Base-by-base conservation (phyloP, 2,888 invertebrate genomes). In the Euzetes globulus region DNA sequence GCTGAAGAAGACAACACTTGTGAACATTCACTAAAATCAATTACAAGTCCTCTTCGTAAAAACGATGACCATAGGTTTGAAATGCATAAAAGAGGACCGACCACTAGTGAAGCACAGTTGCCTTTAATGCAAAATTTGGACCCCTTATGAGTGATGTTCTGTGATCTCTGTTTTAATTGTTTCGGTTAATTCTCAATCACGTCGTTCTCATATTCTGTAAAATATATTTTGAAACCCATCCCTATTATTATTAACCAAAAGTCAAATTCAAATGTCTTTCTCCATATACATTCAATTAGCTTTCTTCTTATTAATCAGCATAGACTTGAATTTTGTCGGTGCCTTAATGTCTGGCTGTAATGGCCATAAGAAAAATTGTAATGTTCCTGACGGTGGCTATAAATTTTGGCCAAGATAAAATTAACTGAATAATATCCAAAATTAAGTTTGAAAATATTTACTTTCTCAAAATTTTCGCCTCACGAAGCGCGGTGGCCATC, bases 51-150 rank as follows among this genome's bases (percentile, higher is more conserved):
- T 29, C 15, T 65, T 29, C 15, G 33, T 15, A 7, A 25, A 6
- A 65, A 33, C 1, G 63, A 65, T 17, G 33, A 65, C 33, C 11
- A 29, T n/a, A 65, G 63, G 27, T 65, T 27, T 65, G 37, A 65
- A 27, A 65, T 65, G 25, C 27, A 65, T 65, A 65, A 65, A 37
- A 65, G 63, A 19, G 63, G 63, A 7, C 37, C 63, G 22, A 63
- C 27, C 27, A 65, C 33, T 65, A 37, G 33, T 65, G 63, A 65
- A 37, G 25, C 33, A 1, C 63, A 65, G 19, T n/a, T 37, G 63
- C 63, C 63, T 27, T 65, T 65, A 65, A 65, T 65, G 37, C 63
- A 65, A 37, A 27, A 65, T 37, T 65, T 65, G 63, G 63, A 65
- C 9, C 63, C 63, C 27, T 65, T 65, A 37, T 65, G 33, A 65